Conservation (phyloP, 92 coral and sea anemone species). For the Zoanthus solanderi region DNA sequence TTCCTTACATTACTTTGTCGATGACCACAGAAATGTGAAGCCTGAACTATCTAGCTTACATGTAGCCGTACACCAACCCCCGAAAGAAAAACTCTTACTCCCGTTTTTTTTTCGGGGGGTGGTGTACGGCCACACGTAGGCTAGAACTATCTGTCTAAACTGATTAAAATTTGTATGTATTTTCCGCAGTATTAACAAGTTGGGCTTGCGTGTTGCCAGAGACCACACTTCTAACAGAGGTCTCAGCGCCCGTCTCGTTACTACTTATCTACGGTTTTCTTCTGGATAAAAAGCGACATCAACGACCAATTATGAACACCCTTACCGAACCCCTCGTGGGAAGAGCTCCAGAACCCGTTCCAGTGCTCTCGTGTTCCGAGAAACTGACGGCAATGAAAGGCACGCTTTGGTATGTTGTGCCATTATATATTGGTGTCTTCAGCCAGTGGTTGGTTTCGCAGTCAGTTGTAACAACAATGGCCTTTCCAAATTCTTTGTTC, state of each 20-base stretch:
- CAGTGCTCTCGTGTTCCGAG: slow-evolving; percentile 24
- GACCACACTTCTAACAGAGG: slow-evolving; percentile 50
- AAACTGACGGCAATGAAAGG: slow-evolving; percentile 42
- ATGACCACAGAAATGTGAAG: too few relatives aligned
- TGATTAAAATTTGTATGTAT: background rate
- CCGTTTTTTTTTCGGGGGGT: too few relatives aligned
- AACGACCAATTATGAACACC: background rate
- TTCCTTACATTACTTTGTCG: too few relatives aligned
- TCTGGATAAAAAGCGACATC: background rate
- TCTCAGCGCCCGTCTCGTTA: slow-evolving; percentile 29
- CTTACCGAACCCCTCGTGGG: background rate
- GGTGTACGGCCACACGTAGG: too few relatives aligned
- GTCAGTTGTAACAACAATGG: slow-evolving; percentile 57
- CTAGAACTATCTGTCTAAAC: background rate
- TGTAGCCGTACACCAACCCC: too few relatives aligned
- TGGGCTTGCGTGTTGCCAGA: slow-evolving; percentile 45
- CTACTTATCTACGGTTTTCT: slow-evolving; percentile 19
- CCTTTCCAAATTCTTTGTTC: slow-evolving; percentile 32
- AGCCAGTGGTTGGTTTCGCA: slow-evolving; percentile 43
- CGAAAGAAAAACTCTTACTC: too few relatives aligned
- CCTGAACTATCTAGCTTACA: background rate
- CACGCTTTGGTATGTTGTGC: slow-evolving; percentile 37
- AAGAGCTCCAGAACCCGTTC: background rate
- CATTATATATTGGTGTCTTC: slow-evolving; percentile 41
- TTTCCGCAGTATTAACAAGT: slow-evolving; percentile 35